phyloP scores from a whole-genome alignment of 1,140 invertebrate species.

The Heterodera carotae region DNA sequence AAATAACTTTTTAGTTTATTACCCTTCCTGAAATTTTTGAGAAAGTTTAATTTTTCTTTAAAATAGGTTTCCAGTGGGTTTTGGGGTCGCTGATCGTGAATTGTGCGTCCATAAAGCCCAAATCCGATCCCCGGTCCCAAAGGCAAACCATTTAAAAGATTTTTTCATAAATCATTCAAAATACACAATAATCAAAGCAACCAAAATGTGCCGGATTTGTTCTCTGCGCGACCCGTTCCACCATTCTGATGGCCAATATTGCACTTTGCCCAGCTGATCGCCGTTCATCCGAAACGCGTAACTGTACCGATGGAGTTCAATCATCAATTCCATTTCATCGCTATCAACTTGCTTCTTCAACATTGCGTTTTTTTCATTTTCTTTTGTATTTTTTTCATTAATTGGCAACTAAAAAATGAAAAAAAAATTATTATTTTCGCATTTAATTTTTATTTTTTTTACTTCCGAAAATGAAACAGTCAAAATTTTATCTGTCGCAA shows the following conservation, averaged over 20 bases:
- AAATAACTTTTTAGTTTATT: too few relatives aligned
- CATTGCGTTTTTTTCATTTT: not conserved
- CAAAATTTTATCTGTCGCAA: not conserved
- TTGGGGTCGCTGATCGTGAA: too few relatives aligned
- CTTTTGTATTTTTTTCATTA: not conserved
- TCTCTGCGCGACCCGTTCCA: not conserved
- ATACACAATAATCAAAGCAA: too few relatives aligned
- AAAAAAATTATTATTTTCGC: too few relatives aligned
- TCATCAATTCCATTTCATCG: not conserved
- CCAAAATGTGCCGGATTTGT: not conserved
- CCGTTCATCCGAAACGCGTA: not conserved
- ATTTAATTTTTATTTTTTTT: not conserved
- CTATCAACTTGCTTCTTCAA: too few relatives aligned
- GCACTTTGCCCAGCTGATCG: not conserved
- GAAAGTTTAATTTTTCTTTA: too few relatives aligned
- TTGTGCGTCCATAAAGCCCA: too few relatives aligned
- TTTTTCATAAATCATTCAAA: not conserved
- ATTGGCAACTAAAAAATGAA: not conserved
- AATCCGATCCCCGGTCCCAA: too few relatives aligned
- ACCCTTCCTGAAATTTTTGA: too few relatives aligned
- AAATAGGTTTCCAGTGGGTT: too few relatives aligned
- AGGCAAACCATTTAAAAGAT: too few relatives aligned
- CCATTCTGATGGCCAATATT: not conserved
- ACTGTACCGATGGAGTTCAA: not conserved
- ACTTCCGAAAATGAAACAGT: not conserved